Evolutionary conservation across 2,888 invertebrate genomes (phyloP).

Genomic region (Morpho helenor): DNA sequence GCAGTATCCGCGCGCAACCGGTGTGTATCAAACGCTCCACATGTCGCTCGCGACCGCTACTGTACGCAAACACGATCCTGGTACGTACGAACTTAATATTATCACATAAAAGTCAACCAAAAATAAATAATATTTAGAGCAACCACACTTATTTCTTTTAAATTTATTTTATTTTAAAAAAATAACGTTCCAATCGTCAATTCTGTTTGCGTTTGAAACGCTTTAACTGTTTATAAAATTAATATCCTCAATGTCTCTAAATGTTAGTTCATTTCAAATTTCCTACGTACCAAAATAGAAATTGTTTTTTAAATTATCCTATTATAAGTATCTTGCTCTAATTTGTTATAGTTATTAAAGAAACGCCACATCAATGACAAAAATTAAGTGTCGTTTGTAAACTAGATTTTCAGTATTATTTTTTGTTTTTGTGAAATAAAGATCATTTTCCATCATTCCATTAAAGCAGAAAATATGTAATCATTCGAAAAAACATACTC

Average conservation of each 20-base stretch:
- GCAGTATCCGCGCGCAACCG: conserved; percentile 58
- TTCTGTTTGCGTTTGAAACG: neutral
- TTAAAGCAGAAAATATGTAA: too few species aligned
- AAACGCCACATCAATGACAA: too few species aligned
- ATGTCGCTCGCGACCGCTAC: conserved; percentile 42
- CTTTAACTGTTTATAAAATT: neutral
- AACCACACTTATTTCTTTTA: too few species aligned
- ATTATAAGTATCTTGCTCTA: too few species aligned
- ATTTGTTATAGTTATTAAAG: too few species aligned
- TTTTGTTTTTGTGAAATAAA: too few species aligned
- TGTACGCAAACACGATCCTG: conserved; percentile 43
- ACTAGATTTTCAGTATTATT: too few species aligned
- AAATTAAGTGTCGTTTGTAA: too few species aligned
- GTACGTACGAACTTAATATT: conserved; percentile 42
- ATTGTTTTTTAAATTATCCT: too few species aligned
- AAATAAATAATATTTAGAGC: neutral
- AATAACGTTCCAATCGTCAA: too few species aligned
- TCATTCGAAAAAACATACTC: too few species aligned
- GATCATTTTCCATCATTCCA: too few species aligned
- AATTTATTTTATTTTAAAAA: neutral
- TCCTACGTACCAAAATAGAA: neutral
- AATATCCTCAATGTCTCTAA: neutral
- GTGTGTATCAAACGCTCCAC: conserved; percentile 43
- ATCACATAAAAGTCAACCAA: conserved; percentile 7
- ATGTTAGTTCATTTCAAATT: neutral